Base-by-base conservation (phyloP, 2,797 vertebrate species). In the Ctenopoma kingsleyae region DNA sequence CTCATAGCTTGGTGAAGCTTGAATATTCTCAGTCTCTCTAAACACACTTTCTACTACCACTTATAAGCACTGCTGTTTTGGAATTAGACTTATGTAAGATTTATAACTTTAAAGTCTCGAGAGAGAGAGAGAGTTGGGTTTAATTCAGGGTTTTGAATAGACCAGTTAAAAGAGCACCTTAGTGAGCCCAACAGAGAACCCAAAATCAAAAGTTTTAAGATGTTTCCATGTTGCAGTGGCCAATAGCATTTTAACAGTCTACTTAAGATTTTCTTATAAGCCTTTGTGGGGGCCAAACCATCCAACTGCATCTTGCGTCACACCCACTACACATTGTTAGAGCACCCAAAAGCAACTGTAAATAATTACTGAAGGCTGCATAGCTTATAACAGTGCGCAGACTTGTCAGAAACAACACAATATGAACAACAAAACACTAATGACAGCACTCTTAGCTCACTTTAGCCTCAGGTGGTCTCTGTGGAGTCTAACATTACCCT, bases 371-470 rank as follows among this genome's bases (percentile, higher is more conserved):
- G 12, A 35, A 57, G 40, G 16, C 40, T 55, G 8, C 50, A 19
- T 7, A 0, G 30, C 30, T 32, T 8, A 32, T 8, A 38, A 57
- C 1, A n/a, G 11, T 67, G 19, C 43, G 11, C 19, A 36, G 44
- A 23, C 10, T 38, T 25, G 51, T 15, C 25, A 25, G 23, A 40
- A 32, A 60, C 50, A 50, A 22, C 32, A 23, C 13, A 17, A 23
- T 13, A 22, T 50, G 59, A 22, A 5, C 35, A 53, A 12, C 13
- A 41, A 35, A 69, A 20, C 32, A 15, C n/a, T 32, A 47, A 32
- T 35, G 27, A 40, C 52, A 60, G 38, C 55, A 22, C 32, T 30
- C 40, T 63, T 58, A 6, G 52, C 50, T 71, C 40, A 35, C 30
- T 22, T 20, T 36, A 9, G 49, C 76, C 51, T 4, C 4, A 50